These are phyloP conservation scores for Champsocephalus gunnari DNA, from an alignment of 2,797 vertebrate species.

Conservation along the genomic window DNA sequence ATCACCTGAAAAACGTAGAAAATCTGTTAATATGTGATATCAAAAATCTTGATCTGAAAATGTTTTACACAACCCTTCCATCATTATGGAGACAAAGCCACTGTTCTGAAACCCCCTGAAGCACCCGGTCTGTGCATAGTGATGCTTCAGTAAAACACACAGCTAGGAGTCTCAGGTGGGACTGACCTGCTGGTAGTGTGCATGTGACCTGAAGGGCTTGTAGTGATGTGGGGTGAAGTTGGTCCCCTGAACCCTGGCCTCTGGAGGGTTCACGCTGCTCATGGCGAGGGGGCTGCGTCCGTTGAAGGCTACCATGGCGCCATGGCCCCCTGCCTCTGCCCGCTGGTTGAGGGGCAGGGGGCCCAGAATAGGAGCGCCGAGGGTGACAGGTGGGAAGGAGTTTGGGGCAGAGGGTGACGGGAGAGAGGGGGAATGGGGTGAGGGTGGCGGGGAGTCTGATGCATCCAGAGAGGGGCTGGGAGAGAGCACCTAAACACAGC, in stretches of 20 bases:
- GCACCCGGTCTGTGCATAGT: no score
- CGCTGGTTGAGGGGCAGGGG: conserved; percentile 82
- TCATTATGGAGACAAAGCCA: no score
- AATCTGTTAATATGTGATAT: neutral
- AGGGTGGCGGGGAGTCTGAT: conserved; percentile 74
- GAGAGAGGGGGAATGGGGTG: conserved; percentile 38
- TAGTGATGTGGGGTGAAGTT: conserved; percentile 87
- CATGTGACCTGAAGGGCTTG: conserved; percentile 96
- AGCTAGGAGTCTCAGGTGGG: neutral
- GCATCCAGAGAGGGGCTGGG: conserved; percentile 85
- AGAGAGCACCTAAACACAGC: conserved; percentile 82
- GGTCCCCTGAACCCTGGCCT: conserved; percentile 89
- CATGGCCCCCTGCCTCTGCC: conserved; percentile 88
- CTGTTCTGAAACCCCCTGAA: no score
- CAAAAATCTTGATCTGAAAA: no score
- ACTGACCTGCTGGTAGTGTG: conserved; percentile 94
- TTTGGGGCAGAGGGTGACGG: conserved; percentile 29
- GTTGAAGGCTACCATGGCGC: conserved; percentile 80
- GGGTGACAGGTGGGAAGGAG: conserved; percentile 59
- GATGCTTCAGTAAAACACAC: neutral
- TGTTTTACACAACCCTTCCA: no score
- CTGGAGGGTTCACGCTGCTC: conserved; percentile 85
- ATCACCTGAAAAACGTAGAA: conserved; percentile 81
- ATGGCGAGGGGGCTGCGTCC: conserved; percentile 86
- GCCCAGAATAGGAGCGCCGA: conserved; percentile 65